Evolutionary conservation across 2,113 vertebrate genomes (phyloP).

Genomic region (Cyprinodon tularosa): DNA sequence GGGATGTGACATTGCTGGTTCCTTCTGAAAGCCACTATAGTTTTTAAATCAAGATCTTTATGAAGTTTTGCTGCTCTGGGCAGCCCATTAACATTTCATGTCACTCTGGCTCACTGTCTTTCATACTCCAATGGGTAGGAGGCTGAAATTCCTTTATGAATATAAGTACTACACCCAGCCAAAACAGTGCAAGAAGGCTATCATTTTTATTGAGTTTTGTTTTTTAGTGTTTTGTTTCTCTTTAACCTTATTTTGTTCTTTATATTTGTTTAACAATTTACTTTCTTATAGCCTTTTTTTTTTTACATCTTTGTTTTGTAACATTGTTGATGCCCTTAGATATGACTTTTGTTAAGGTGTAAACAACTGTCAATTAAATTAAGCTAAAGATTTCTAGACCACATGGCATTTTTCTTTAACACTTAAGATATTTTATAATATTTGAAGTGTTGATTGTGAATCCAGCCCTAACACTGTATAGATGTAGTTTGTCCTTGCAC

Average conservation of each 20-base stretch:
- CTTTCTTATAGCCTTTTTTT: background rate
- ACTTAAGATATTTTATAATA: background rate
- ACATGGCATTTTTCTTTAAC: background rate
- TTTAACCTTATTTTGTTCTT: background rate
- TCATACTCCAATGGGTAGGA: conserved; percentile 47
- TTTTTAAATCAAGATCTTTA: conserved; percentile 74
- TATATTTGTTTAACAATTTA: background rate
- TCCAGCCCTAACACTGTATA: background rate
- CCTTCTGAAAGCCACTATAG: conserved; percentile 59
- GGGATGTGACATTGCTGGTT: conserved; percentile 42
- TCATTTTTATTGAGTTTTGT: conserved; percentile 2
- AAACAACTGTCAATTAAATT: background rate
- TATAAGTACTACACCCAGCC: conserved; percentile 39
- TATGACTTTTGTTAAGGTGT: background rate
- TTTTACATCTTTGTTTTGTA: background rate
- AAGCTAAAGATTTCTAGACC: background rate
- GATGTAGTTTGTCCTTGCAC: background rate
- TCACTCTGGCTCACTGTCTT: conserved; percentile 55
- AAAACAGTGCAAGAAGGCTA: conserved; percentile 22
- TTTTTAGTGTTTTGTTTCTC: background rate
- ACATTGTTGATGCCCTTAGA: background rate
- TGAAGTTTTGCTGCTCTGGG: conserved; percentile 72
- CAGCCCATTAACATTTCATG: conserved; percentile 78
- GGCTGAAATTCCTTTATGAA: conserved; percentile 42
- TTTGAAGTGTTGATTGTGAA: background rate